Base-by-base conservation (phyloP, 1,140 invertebrate species). In the Hyphantria cunea region DNA sequence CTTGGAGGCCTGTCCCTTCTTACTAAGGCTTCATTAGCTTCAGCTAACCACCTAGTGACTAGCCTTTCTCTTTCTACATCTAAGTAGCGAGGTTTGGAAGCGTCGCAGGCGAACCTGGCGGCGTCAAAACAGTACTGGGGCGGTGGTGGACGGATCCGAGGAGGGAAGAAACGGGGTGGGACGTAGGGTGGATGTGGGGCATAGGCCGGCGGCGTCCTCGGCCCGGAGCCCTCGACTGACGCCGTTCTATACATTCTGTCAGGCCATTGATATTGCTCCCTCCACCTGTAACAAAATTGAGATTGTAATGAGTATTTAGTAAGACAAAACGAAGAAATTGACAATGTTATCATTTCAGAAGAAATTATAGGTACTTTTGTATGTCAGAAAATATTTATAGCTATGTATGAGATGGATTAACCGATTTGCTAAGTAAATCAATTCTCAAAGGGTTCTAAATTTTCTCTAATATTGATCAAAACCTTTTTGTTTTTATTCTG, bases 41-140 rank as follows among this genome's bases (percentile, higher is more conserved):
- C 89, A 10, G 90, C 89, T n/a, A 92, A 61, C 90, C 90, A 92
- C 79, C 87, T 76, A 0, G 90, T 91, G 10, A 91, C 90, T 14
- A 91, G 76, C 39, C 86, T 69, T 51, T 91, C 90, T 41, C 90
- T 68, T 62, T 91, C 90, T 0, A 90, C 86, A 51, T 91, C 90
- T 15, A 91, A 64, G 70, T 91, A 91, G 33, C 90, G 59, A 6
- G 90, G 90, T 42, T 90, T 85, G 13, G 88, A 89, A 13, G 86
- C 84, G 55, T 91, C 90, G 68, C 86, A 87, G 47, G 88, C 89
- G 82, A 91, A 91, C 42, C 89, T 82, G 0, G 90, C 90, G 4
- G 90, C 90, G 64, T 91, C 90, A 75, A 91, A 91, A 74, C 90
- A 91, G 73, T 91, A 90, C 44, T 91, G 89, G 4, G 89, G 89